Base-by-base conservation (phyloP, 2,888 invertebrate genomes). In the Oscheius sp. region DNA sequence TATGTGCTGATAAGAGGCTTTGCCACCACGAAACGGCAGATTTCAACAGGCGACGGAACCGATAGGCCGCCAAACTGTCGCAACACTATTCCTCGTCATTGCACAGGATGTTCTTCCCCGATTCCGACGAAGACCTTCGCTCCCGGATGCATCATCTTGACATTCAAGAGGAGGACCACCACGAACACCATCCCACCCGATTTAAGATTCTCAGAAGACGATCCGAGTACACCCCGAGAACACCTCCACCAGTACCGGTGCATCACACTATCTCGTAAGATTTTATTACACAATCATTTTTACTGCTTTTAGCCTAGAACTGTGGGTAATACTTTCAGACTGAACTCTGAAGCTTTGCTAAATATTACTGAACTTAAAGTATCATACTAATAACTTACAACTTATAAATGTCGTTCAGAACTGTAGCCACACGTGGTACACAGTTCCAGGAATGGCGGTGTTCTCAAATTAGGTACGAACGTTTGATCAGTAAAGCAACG, bases 1-100 rank as follows among this genome's bases (percentile, higher is more conserved):
- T 42, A 42, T 42, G 42, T 29, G 50, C 51, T 50, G 65, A 65
- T 65, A 65, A 65, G 65, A 50, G 51, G 65, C 65, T 65, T 50
- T 65, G 65, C 65, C 50, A 65, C 7, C 65, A 65, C 65, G 65
- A 48, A 50, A 50, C 65, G 65, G 65, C 65, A 65, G 65, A 65
- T 65, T 65, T 65, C 50, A 65, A 65, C 65, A 63, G 60, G 33
- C 60, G 35, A 60, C 37, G 33, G 53, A 13, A 7, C 60, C 33
- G 60, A 60, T 60, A 60, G 65, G 48, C 29, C 42, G 42, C 42
- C 3, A 5, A 42, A 42, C 42, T 42, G 42, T 29, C 32, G 48
- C 51, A 48, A 65, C 65, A 50, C 47, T 65, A 11, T 50, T 32
- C 47, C n/a, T n/a, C 51, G 65, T 51, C 65, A 37, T 37, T 35